Base-by-base conservation (phyloP, 2,113 vertebrate species). In the Spheniscus mendiculus region DNA sequence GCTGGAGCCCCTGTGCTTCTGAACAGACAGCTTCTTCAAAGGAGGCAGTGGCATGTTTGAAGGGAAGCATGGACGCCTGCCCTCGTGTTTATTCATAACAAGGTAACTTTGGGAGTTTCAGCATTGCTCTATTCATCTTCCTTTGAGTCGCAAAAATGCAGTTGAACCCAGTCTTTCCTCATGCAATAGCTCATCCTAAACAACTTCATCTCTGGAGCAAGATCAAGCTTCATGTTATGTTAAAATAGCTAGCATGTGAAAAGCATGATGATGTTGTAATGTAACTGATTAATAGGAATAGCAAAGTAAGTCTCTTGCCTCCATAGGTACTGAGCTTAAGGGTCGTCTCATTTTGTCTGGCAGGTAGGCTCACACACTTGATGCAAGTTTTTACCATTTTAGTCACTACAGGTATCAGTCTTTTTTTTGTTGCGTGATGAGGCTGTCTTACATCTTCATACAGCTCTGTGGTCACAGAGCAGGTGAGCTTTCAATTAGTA, bases 341-440 rank as follows among this genome's bases (percentile, higher is more conserved):
- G 59, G 29, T 40, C 50, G 2, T 10, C 38, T 80, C 2, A 0
- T 34, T 62, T 59, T 2, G 0, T 4, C 50, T 62, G 36, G 40
- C 53, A 59, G 30, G 27, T 38, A 32, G 21, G 40, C 78, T 63
- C 69, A n/a, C 63, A 19, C 4, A 2, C 15, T 30, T 42, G 25
- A 7, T 42, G 15, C 29, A 72, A n/a, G 44, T 15, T 92, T 47
- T 42, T 55, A 40, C 44, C 44, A 3, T 12, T 77, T 22, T 55
- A 38, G 49, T 47, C 36, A 25, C 52, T 76, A 17, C n/a, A 50
- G 7, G 9, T 52, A 4, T 49, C 16, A 49, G 32, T 26, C 23
- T 38, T 42, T 27, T 27, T 27, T 36, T 59, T 63, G 11, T 32
- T 45, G 47, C 15, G 10, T 69, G 56, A 45, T n/a, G n/a, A n/a